phyloP scores from a whole-genome alignment of 2,797 vertebrate genomes.

The Parambassis ranga region DNA sequence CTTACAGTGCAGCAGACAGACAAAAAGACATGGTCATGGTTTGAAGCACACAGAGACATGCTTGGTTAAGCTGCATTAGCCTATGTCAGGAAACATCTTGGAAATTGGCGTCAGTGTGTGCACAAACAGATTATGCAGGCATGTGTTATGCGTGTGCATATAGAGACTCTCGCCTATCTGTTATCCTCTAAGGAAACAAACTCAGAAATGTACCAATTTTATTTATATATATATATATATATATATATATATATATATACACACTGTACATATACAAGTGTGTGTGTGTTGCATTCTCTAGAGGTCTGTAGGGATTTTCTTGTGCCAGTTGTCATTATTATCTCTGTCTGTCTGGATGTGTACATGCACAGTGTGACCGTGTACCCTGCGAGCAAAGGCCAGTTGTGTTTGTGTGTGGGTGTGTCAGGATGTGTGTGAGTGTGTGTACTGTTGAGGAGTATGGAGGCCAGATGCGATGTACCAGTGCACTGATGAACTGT shows the following conservation, averaged over 20 bases:
- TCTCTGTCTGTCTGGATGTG: conserved; percentile 44
- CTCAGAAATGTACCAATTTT: too few species aligned
- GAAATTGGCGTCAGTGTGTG: conserved; percentile 49
- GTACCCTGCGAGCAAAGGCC: conserved; percentile 45
- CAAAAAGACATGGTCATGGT: conserved; percentile 38
- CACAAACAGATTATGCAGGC: conserved; percentile 28
- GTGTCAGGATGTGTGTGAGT: conserved; percentile 30
- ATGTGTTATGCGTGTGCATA: background rate
- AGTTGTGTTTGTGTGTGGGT: conserved; percentile 29
- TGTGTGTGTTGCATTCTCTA: conserved; percentile 14
- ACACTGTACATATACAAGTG: background rate
- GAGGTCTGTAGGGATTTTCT: conserved; percentile 54
- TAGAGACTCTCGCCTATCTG: background rate
- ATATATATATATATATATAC: too few species aligned
- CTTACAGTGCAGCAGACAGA: conserved; percentile 46
- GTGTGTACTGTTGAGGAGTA: conserved; percentile 46
- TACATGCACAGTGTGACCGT: conserved; percentile 21
- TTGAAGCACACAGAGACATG: conserved; percentile 28
- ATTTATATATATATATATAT: too few species aligned
- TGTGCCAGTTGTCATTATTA: conserved; percentile 61
- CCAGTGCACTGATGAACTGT: conserved; percentile 76
- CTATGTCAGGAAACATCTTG: conserved; percentile 56
- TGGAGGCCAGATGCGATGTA: conserved; percentile 73
- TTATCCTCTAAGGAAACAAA: conserved; percentile 4
- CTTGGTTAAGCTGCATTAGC: conserved; percentile 64